phyloP scores from a whole-genome alignment of 2,797 vertebrate species.

The Neoniphon sammara region DNA sequence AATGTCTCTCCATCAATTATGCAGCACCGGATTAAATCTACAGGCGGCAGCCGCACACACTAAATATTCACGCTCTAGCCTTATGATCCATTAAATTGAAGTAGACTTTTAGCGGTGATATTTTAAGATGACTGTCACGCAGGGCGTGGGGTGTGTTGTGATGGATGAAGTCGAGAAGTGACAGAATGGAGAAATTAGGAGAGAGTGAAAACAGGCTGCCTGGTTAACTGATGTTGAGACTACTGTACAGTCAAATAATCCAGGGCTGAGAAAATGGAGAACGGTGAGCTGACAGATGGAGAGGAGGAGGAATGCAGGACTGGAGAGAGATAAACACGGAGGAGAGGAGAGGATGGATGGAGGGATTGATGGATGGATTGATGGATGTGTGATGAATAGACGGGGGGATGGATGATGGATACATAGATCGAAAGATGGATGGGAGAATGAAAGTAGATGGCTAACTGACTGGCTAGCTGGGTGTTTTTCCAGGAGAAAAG shows the following conservation, averaged over 20 bases:
- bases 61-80: conserved; percentile 67
- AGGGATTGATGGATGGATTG: conserved; percentile 6
- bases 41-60: conserved; percentile 57
- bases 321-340: conserved; percentile 4
- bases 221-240: conserved; percentile 37
- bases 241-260: conserved; percentile 14
- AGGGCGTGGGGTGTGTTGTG: conserved; percentile 33
- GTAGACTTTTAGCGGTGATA: conserved; percentile 70
- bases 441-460: not conserved
- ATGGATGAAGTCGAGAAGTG: conserved; percentile 62
- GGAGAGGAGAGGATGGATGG: conserved; percentile 8
- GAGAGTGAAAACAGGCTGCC: conserved; percentile 35
- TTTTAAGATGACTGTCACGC: conserved; percentile 69
- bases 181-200: conserved; percentile 48
- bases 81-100: conserved; percentile 79
- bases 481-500: not conserved
- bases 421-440: not conserved
- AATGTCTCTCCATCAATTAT: conserved; percentile 74
- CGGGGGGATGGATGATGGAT: not conserved
- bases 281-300: conserved; percentile 40
- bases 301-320: not conserved
- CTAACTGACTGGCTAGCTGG: not conserved
- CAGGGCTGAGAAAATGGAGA: conserved; percentile 12
- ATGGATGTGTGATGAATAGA: not conserved
- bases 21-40: conserved; percentile 68